Conservation (phyloP, 2,797 vertebrate genomes). For the Sebastes diploproa region DNA sequence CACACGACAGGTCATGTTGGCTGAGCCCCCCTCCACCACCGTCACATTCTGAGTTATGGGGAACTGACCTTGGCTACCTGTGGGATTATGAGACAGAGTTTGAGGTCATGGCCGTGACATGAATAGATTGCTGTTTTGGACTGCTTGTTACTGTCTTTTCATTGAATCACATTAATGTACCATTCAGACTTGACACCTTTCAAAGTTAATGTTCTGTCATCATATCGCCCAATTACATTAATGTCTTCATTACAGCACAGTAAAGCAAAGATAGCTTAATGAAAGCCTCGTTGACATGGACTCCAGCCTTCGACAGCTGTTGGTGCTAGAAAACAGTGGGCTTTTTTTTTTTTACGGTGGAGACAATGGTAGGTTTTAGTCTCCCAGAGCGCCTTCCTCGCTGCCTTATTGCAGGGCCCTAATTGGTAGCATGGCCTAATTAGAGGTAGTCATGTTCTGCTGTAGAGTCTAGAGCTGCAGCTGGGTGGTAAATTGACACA, state of each 20-base stretch:
- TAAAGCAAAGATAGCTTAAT: conserved; percentile 36
- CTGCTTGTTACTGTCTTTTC: conserved; percentile 5
- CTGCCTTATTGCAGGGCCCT: conserved; percentile 71
- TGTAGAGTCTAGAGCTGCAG: conserved; percentile 74
- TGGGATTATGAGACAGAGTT: conserved; percentile 54
- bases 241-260: conserved; percentile 31
- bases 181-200: conserved; percentile 30
- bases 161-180: conserved; percentile 26
- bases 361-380: conserved; percentile 63
- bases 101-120: conserved; percentile 43
- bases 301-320: conserved; percentile 42
- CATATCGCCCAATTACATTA: conserved; percentile 9
- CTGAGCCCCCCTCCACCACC: conserved; percentile 93
- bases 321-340: conserved; percentile 25
- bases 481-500: conserved; percentile 84
- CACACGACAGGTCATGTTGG: conserved; percentile 98
- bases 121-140: conserved; percentile 22
- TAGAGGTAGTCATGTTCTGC: conserved; percentile 81
- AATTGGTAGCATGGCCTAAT: conserved; percentile 84
- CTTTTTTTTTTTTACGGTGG: conserved; percentile 20
- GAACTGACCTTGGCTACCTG: conserved; percentile 88
- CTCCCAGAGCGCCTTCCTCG: conserved; percentile 50
- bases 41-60: conserved; percentile 98
- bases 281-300: conserved; percentile 19
- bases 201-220: conserved; percentile 33